These are phyloP conservation scores for Emydoidea blandingii DNA, from an alignment of 2,797 vertebrate genomes.

Conservation along the genomic window DNA sequence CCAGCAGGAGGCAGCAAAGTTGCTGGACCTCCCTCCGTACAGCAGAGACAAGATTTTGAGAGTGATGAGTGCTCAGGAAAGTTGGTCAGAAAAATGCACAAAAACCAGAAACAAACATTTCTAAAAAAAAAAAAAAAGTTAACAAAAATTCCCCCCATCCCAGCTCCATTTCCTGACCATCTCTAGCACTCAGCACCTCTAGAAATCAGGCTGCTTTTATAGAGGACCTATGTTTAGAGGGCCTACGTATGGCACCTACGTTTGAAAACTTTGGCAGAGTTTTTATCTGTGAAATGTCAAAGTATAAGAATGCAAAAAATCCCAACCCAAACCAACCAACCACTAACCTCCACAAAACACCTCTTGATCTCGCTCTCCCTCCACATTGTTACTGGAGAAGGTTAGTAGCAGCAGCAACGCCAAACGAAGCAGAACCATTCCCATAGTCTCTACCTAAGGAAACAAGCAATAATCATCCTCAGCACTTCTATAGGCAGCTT, in stretches of 20 bases:
- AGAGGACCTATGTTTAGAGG: background rate
- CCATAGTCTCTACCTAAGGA: background rate
- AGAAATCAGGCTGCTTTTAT: background rate
- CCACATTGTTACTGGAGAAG: background rate
- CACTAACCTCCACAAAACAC: constrained; percentile 60
- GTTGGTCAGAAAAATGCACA: background rate
- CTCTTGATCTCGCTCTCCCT: background rate
- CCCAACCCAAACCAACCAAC: rapidly evolving
- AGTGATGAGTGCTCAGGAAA: background rate
- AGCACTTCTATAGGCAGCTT: background rate
- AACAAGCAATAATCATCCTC: background rate
- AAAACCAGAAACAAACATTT: rapidly evolving
- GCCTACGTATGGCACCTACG: background rate
- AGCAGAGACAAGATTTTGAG: background rate
- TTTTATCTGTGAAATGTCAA: background rate
- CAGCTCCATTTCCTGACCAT: rapidly evolving
- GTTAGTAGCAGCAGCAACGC: background rate
- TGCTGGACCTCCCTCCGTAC: background rate
- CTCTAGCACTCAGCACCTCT: background rate
- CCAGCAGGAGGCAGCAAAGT: background rate
- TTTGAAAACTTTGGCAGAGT: background rate
- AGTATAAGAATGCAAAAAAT: rapidly evolving
- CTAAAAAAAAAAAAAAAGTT: background rate
- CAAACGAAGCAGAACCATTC: background rate
- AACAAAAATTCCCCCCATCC: rapidly evolving